Evolutionary conservation across 2,797 vertebrate genomes (phyloP).

Genomic region (Halcyon smyrnensis): DNA sequence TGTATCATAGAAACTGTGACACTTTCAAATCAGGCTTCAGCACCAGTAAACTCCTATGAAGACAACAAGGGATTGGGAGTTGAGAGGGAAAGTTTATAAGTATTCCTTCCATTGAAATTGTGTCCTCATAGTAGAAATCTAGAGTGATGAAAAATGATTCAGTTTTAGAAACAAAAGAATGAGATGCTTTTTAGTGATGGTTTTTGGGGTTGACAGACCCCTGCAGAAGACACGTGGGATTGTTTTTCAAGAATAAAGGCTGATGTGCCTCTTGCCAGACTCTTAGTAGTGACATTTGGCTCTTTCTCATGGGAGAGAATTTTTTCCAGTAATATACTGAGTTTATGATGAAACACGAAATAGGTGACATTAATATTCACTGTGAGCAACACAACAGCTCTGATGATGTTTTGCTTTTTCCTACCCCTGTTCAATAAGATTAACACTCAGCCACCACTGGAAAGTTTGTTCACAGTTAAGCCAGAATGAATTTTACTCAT

Average conservation of each 20-base stretch:
- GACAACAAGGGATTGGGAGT: background rate
- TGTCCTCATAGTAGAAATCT: background rate
- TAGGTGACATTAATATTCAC: constrained; percentile 3
- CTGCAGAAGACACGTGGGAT: background rate
- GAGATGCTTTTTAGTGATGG: background rate
- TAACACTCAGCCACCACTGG: constrained; percentile 3
- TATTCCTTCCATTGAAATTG: background rate
- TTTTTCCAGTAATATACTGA: background rate
- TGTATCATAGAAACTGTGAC: background rate
- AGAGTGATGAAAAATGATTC: background rate
- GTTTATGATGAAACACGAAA: background rate
- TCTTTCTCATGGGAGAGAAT: background rate
- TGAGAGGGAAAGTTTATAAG: background rate
- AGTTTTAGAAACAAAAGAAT: background rate
- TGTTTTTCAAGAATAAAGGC: background rate
- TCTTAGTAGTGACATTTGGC: background rate
- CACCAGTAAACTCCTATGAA: background rate
- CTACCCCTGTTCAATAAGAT: constrained; percentile 14
- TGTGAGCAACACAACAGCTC: constrained; percentile 6
- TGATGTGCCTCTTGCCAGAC: background rate
- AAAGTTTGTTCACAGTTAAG: constrained; percentile 49
- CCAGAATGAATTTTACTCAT: constrained; percentile 15
- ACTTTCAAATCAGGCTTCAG: background rate
- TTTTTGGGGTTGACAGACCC: background rate
- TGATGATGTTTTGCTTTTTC: constrained; percentile 22